Evolutionary conservation across 2,797 vertebrate genomes (phyloP).

Genomic region (Apodemus agrarius): DNA sequence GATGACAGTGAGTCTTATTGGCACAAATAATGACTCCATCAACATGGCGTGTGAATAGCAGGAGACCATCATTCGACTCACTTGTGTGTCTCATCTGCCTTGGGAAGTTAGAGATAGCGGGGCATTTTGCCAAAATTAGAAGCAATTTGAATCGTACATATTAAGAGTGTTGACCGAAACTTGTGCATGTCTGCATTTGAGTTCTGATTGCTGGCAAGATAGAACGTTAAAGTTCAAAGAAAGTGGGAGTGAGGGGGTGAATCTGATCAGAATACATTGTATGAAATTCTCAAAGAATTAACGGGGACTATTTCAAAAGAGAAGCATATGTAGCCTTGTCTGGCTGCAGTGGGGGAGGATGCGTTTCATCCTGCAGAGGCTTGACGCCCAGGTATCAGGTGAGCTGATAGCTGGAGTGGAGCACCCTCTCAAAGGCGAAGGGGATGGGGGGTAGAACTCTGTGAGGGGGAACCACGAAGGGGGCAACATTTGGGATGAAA

Average conservation of each 20-base stretch:
- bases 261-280: not conserved
- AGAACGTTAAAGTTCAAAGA: constrained; percentile 58
- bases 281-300: not conserved
- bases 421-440: not conserved
- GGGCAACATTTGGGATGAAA: not conserved
- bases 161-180: constrained; percentile 73
- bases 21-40: constrained; percentile 78
- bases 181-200: constrained; percentile 60
- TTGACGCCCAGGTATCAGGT: not conserved
- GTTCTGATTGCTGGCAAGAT: constrained; percentile 69
- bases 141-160: constrained; percentile 73
- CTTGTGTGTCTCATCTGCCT: constrained; percentile 78
- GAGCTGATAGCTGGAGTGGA: not conserved
- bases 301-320: not conserved
- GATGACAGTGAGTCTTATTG: constrained; percentile 81
- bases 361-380: not conserved
- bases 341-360: not conserved
- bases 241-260: not conserved
- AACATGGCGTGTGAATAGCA: constrained; percentile 79
- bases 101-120: constrained; percentile 73
- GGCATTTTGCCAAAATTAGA: constrained; percentile 79
- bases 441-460: not conserved
- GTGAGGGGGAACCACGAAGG: not conserved
- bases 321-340: not conserved
- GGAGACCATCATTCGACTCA: constrained; percentile 72